Percentiles rank a stretch among this genome's conserved stretches.
These are phyloP conservation scores for Bombyx huttoni DNA, from an alignment of 2,888 invertebrate genomes.

Conservation along the genomic window DNA sequence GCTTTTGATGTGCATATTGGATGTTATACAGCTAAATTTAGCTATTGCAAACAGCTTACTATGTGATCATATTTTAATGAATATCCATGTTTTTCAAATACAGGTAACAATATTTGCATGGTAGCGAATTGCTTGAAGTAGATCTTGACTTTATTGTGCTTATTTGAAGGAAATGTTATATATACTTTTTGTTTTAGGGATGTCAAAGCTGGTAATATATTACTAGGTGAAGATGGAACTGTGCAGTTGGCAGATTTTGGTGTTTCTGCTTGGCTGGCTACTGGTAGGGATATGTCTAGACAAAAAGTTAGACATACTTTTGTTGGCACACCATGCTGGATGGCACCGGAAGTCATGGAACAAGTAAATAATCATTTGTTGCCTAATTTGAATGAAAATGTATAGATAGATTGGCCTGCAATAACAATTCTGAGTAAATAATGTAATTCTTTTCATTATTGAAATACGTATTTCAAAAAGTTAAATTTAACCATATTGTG, in stretches of 20 bases:
- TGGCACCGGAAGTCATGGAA: constrained; percentile 99
- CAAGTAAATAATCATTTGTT: constrained; percentile 74
- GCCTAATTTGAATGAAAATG: background rate
- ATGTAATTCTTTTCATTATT: background rate
- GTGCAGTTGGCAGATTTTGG: constrained; percentile 99
- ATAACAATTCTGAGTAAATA: too few relatives aligned
- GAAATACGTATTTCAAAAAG: background rate
- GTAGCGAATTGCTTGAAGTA: constrained; percentile 3
- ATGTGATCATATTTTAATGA: too few relatives aligned
- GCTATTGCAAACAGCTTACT: too few relatives aligned
- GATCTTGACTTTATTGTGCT: background rate
- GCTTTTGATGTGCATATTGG: too few relatives aligned
- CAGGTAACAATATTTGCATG: too few relatives aligned
- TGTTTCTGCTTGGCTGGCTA: constrained; percentile 97
- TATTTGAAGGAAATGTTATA: background rate
- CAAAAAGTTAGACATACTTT: constrained; percentile 98
- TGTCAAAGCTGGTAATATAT: constrained; percentile 97
- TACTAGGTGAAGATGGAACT: constrained; percentile 95
- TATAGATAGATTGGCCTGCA: too few relatives aligned
- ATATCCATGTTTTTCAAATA: too few relatives aligned
- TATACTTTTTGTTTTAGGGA: constrained; percentile 74
- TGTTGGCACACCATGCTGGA: constrained; percentile 99
- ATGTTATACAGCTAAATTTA: too few relatives aligned
- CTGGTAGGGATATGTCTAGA: constrained; percentile 91
- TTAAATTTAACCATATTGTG: background rate